Base-by-base conservation (phyloP, 1,140 invertebrate species). In the Melitaea cinxia region DNA sequence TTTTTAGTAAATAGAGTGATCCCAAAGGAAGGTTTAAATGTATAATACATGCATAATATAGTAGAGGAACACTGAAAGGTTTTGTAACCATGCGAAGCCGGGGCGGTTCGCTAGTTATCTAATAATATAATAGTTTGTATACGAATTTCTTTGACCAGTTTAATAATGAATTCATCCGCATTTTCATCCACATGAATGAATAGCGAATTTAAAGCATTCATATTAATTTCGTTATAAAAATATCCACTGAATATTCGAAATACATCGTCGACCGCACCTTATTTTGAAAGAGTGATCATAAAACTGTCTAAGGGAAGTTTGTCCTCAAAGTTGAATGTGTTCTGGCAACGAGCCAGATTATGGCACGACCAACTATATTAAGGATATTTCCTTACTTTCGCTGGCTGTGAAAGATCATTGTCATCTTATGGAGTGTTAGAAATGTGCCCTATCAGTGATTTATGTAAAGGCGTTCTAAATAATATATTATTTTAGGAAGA, bases 291-390 rank as follows among this genome's bases (percentile, higher is more conserved):
- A 66, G 26, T 37, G 62, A 65, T 56, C 50, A 55, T 66, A 66
- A 66, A 65, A 55, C 49, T 66, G 64, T 66, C 64, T 55, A 24
- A 66, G 19, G 52, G 56, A 66, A 70, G 70, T 60, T 70, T 70
- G 58, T 73, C 60, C 45, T 54, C 57, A 61, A 73, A 70, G 64
- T 60, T 52, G 64, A 66, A 61, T 69, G 60, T 69, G 42, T 35
- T 72, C 59, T 82, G 79, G 77, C 73, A 28, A 21, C 2, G 4
- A 49, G 71, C 77, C 75, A 77, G 66, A 39, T 68, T 60, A 65
- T 64, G 60, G 59, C 58, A 72, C 70, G 70, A 70, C 19, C 19
- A 23, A 75, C 68, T 79, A 72, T 79, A 76, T 76, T 73, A 70
- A 69, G 65, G 70, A 35, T 75, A 75, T 76, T 42, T 42, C 37